Conservation (phyloP, 2,888 invertebrate genomes). For the Epiblema foenella region DNA sequence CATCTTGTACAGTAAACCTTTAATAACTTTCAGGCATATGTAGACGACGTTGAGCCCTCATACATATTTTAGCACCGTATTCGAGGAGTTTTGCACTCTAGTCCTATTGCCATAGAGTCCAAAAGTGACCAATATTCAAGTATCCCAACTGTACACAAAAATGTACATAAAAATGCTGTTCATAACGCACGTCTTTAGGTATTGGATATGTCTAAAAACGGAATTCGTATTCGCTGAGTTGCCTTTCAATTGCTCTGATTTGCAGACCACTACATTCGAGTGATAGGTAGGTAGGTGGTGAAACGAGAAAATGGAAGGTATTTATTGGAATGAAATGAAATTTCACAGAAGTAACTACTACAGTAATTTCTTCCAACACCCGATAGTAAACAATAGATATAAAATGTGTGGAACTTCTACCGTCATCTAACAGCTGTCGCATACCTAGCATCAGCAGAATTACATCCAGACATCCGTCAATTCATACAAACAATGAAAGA, state of each 20-base stretch:
- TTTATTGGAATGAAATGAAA: constrained; percentile 3
- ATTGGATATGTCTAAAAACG: not conserved
- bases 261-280: not conserved
- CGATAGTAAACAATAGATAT: not conserved
- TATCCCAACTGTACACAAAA: not conserved
- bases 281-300: not conserved
- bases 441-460: constrained; percentile 13
- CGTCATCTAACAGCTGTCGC: constrained; percentile 22
- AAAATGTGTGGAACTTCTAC: not conserved
- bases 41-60: not conserved
- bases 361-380: not conserved
- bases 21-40: not conserved
- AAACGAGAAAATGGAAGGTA: not conserved
- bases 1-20: not conserved
- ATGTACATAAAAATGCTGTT: no score
- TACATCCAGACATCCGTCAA: constrained; percentile 7
- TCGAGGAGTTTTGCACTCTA: no score
- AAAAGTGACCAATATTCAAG: no score
- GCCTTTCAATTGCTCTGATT: not conserved
- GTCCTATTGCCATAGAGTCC: no score
- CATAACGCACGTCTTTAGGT: not conserved
- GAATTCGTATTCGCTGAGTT: not conserved
- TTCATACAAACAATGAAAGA: constrained; percentile 34
- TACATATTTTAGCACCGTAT: not conserved
- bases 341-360: not conserved